Conservation (phyloP, 1,140 invertebrate species). For the Bombus terrestris region DNA sequence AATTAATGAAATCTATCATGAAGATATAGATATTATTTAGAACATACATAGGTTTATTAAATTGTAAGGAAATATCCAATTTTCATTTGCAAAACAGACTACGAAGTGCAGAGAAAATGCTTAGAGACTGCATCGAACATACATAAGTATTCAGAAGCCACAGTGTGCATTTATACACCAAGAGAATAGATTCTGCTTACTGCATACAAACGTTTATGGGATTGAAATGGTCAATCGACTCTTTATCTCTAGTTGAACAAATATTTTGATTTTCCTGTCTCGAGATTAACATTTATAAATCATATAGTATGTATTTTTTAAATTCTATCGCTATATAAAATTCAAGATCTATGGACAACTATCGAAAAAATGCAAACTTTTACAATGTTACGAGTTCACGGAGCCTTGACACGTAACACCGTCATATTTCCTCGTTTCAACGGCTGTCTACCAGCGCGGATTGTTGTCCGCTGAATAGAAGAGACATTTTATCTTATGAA, state of each 20-base stretch:
- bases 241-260: background rate
- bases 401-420: background rate
- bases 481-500: constrained; percentile 59
- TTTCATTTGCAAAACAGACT: too few species aligned
- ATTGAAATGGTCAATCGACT: background rate
- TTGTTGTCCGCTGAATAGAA: constrained; percentile 11
- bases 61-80: too few species aligned
- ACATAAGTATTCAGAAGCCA: too few species aligned
- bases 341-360: background rate
- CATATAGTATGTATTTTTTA: background rate
- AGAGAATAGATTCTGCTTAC: too few species aligned
- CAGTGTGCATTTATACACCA: too few species aligned
- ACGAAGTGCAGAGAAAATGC: too few species aligned
- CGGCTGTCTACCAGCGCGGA: constrained; percentile 8
- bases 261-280: background rate
- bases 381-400: background rate
- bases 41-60: too few species aligned
- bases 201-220: too few species aligned
- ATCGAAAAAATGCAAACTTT: background rate
- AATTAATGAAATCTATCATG: too few species aligned
- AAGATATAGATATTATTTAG: too few species aligned
- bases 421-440: constrained; percentile 28
- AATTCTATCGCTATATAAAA: background rate
- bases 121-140: too few species aligned
- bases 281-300: too few species aligned